Evolutionary conservation across 2,888 invertebrate genomes (phyloP).

Genomic region (Rhamphomyia laevipes): DNA sequence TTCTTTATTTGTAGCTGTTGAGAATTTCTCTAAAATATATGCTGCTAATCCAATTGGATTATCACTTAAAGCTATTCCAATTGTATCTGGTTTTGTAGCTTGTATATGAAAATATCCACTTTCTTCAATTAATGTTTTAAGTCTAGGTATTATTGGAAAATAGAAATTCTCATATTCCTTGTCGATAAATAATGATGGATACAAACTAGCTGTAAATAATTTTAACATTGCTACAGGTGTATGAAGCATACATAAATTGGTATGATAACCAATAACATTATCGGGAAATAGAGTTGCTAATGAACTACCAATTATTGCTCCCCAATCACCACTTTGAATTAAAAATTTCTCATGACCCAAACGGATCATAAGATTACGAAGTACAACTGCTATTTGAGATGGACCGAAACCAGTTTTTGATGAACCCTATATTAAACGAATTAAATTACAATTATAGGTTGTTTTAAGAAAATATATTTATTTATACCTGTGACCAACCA

Average conservation of each 20-base stretch:
- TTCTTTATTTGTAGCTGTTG: constrained; percentile 50
- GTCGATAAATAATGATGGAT: constrained; percentile 46
- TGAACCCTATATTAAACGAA: constrained; percentile 34
- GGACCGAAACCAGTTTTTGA: constrained; percentile 46
- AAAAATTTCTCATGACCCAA: constrained; percentile 53
- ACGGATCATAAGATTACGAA: constrained; percentile 55
- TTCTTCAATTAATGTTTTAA: constrained; percentile 34
- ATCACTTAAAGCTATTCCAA: constrained; percentile 42
- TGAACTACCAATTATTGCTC: constrained; percentile 47
- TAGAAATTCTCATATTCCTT: constrained; percentile 39
- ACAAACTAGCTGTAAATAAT: constrained; percentile 40
- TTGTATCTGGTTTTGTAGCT: constrained; percentile 78
- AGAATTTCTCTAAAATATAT: constrained; percentile 83
- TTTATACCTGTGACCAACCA: constrained; percentile 33
- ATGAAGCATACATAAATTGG: constrained; percentile 46
- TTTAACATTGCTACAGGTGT: constrained; percentile 30
- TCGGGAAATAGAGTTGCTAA: constrained; percentile 54
- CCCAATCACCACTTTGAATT: constrained; percentile 76
- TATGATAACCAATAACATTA: constrained; percentile 45
- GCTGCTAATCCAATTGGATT: constrained; percentile 74
- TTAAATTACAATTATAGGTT: background rate
- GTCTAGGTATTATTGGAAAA: constrained; percentile 35
- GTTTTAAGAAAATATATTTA: background rate
- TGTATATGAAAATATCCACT: constrained; percentile 64
- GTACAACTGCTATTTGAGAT: constrained; percentile 43